A percentile compares a stretch with the other conserved stretches of the same genome.
phyloP scores from a whole-genome alignment of 2,888 invertebrate genomes.

The Ophion costatus region DNA sequence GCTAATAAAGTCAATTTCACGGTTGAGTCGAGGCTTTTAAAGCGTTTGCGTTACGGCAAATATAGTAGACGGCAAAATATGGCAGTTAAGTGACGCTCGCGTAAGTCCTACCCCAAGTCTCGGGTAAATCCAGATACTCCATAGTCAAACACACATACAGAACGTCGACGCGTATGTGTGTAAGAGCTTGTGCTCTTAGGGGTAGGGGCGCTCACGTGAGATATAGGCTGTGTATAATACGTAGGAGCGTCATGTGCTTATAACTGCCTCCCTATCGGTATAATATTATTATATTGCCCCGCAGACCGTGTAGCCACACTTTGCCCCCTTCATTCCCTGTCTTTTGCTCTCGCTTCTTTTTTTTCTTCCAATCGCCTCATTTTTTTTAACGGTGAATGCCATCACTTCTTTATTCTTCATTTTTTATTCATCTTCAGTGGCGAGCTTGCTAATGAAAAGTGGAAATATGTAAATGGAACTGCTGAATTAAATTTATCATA shows the following conservation, averaged over 20 bases:
- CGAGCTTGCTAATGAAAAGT: neutral
- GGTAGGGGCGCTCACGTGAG: conserved; percentile 28
- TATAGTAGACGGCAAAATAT: conserved; percentile 66
- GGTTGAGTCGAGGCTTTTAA: conserved; percentile 77
- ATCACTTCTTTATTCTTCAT: neutral
- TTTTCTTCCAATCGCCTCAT: neutral
- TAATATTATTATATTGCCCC: conserved; percentile 79
- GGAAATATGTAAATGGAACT: neutral
- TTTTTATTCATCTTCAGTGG: conserved; percentile 8
- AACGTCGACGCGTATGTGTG: conserved; percentile 18
- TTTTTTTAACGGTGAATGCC: neutral
- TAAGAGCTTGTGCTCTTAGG: conserved; percentile 53
- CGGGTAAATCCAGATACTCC: conserved; percentile 53
- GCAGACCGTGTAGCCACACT: conserved; percentile 64
- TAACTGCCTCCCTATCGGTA: conserved; percentile 80
- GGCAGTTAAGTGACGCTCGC: conserved; percentile 61
- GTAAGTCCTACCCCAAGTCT: conserved; percentile 61
- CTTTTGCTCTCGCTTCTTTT: neutral
- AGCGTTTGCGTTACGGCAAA: conserved; percentile 68
- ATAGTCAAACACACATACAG: conserved; percentile 47
- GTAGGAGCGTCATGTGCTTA: conserved; percentile 81
- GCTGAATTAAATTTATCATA: neutral
- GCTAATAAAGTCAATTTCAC: conserved; percentile 82
- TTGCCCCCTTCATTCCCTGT: conserved; percentile 20
- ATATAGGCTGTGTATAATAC: conserved; percentile 77